Evolutionary conservation across 2,888 invertebrate genomes (phyloP), one percentile per base, ranked within the genome.

Genomic region (Pollenia amentaria): DNA sequence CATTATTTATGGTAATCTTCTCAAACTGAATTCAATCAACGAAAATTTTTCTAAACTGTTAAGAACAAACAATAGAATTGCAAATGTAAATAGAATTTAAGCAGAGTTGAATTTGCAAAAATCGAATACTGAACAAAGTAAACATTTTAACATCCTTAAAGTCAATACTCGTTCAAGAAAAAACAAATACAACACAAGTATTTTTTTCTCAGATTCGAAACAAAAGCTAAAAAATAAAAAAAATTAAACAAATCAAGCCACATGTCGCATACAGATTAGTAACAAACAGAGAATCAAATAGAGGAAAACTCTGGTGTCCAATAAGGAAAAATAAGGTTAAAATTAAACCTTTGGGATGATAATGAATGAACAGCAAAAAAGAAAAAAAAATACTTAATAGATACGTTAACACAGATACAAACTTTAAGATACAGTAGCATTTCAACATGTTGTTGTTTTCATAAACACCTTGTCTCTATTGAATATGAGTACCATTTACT

Each of bases 101-200:
- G 57, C 70, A 77, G 62, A 75, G 44, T 84, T 77, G 21, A 44
- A 62, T 69, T 73, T 69, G 78, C 80, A 84, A 78, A 80, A 69
- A 55, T 38, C 44, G 42, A 57, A 60, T 62, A 21, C 65, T 87
- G 60, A 4, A 1, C 16, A 29, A 82, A 78, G 80, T 89, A 91
- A 90, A 90, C 90, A 91, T 90, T 90, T 90, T 79, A 89, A 89
- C 91, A 92, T 90, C 90, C 90, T 89, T 89, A 91, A 91, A 91
- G 90, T 90, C 91, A 91, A 91, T 89, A 87, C 9, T 44, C 29
- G 44, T 29, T 29, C 29, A 7, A 67, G 51, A 42, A 46, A 42
- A 29, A 16, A n/a, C n/a, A 48, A 83, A 60, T 16, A 80, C 6
- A 46, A 57, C 60, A 57, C 18, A 29, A 9, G 38, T 16, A 9